Conservation (phyloP, 2,113 vertebrate genomes). For the Parus major region DNA sequence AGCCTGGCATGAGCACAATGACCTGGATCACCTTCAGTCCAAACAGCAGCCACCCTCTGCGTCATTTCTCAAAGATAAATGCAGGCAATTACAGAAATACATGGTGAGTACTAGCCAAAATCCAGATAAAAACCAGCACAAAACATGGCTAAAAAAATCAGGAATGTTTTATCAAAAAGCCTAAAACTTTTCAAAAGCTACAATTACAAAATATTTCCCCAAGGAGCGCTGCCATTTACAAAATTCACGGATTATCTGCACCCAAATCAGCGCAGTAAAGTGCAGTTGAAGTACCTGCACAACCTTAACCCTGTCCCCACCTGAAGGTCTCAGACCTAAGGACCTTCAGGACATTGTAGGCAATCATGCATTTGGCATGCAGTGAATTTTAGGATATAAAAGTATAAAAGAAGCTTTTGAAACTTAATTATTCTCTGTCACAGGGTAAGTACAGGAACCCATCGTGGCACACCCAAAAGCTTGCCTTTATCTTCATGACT, state of each 20-base stretch:
- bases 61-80: not conserved
- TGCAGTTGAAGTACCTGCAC: not conserved
- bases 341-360: rapidly evolving
- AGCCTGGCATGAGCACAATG: not conserved
- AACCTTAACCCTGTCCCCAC: not conserved
- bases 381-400: not conserved
- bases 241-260: not conserved
- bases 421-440: not conserved
- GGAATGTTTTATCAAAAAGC: not conserved
- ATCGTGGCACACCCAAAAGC: rapidly evolving
- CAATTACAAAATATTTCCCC: not conserved
- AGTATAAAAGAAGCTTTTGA: not conserved
- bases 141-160: not conserved
- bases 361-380: rapidly evolving
- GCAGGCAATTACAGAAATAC: not conserved
- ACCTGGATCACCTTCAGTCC: not conserved
- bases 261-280: not conserved
- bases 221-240: rapidly evolving
- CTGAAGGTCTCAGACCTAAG: not conserved
- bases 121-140: not conserved
- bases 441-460: not conserved
- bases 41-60: not conserved
- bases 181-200: not conserved
- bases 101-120: not conserved
- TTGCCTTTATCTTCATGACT: not conserved